These are phyloP conservation scores for Agrochola macilenta DNA, from an alignment of 2,888 invertebrate species.

Conservation along the genomic window DNA sequence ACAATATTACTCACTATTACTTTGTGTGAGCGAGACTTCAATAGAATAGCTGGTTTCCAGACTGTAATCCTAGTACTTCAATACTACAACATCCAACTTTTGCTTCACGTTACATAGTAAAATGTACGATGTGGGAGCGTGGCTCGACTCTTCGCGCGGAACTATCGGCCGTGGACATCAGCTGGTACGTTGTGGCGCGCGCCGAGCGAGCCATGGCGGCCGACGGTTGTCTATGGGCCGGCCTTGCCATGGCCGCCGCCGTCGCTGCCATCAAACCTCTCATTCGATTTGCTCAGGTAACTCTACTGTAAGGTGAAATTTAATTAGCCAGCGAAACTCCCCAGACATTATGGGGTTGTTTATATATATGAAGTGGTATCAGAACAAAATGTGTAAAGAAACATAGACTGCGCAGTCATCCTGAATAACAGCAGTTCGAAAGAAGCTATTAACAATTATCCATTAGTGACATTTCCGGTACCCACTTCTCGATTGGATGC, in stretches of 20 bases:
- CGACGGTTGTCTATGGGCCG: constrained; percentile 83
- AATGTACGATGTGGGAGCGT: constrained; percentile 98
- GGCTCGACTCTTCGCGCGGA: constrained; percentile 97
- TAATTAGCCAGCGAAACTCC: not conserved
- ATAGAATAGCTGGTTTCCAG: not conserved
- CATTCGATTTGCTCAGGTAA: constrained; percentile 83
- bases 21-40: not conserved
- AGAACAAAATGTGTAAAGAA: too few relatives aligned
- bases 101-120: constrained; percentile 91
- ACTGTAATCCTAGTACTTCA: not conserved
- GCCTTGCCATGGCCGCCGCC: constrained; percentile 80
- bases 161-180: constrained; percentile 98
- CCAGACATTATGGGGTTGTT: not conserved
- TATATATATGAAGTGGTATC: not conserved
- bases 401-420: too few relatives aligned
- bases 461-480: too few relatives aligned
- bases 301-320: not conserved
- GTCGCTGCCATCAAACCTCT: constrained; percentile 82
- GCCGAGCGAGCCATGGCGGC: constrained; percentile 92
- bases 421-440: too few relatives aligned
- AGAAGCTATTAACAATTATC: too few relatives aligned
- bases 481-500: too few relatives aligned
- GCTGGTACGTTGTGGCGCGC: constrained; percentile 97
- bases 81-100: not conserved
- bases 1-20: not conserved